phyloP scores from a whole-genome alignment of 53 echinoderm and acorn worm species.

The Arbacia lixula region DNA sequence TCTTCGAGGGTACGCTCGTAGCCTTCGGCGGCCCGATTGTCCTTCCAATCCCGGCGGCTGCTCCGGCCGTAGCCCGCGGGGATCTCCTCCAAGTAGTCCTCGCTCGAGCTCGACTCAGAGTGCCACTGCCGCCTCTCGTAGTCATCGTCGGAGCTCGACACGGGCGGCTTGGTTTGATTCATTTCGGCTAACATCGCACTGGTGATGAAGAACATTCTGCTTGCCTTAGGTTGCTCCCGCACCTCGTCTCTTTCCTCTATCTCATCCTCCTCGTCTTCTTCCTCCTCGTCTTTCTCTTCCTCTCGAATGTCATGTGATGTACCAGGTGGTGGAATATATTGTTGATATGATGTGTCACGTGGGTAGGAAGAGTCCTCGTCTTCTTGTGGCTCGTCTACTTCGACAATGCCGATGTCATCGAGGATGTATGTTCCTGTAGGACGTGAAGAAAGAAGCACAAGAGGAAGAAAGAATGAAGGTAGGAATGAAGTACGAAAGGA shows the following conservation, averaged over 20 bases:
- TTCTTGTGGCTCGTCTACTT: slow-evolving; percentile 36
- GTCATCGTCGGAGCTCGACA: slow-evolving; percentile 4
- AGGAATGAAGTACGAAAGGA: neutral
- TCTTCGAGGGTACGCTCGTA: neutral
- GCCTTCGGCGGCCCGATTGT: neutral
- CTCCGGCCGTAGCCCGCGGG: slow-evolving; percentile 26
- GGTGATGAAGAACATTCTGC: slow-evolving; percentile 37
- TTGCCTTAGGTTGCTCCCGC: slow-evolving; percentile 6
- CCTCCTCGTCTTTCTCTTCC: neutral
- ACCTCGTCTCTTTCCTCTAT: neutral
- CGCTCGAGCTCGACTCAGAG: slow-evolving; percentile 40
- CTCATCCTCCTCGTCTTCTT: slow-evolving; percentile 2
- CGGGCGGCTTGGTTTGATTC: neutral
- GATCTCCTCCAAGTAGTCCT: slow-evolving; percentile 20
- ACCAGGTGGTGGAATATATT: neutral
- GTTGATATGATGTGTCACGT: slow-evolving; percentile 1
- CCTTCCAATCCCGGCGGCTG: neutral
- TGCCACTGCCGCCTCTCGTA: neutral
- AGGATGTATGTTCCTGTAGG: slow-evolving; percentile 51
- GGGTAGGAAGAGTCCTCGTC: neutral
- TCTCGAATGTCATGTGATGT: neutral
- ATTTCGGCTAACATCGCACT: slow-evolving; percentile 44
- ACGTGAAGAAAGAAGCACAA: neutral
- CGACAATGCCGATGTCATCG: slow-evolving; percentile 25
- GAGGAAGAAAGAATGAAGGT: neutral